Percentiles rank a stretch among this genome's conserved stretches.
Evolutionary conservation across 2,113 vertebrate species (phyloP).

Genomic region (Brachionichthys hirsutus): DNA sequence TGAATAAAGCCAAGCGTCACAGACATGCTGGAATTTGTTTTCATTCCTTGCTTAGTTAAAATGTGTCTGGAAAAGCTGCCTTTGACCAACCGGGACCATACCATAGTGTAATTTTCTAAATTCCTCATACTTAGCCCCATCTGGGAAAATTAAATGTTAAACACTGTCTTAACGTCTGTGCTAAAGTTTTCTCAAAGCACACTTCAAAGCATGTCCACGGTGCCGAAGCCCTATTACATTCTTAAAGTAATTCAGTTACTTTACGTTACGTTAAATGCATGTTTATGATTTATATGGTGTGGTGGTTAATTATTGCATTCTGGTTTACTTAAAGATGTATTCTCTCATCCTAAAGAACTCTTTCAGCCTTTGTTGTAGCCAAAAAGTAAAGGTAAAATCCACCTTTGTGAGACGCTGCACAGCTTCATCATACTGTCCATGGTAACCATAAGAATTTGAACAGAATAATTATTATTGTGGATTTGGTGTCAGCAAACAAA

Average conservation of each 20-base stretch:
- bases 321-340: background rate
- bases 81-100: constrained; percentile 4
- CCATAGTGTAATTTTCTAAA: constrained; percentile 1
- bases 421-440: background rate
- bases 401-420: constrained; percentile 6
- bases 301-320: background rate
- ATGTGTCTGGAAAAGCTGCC: background rate
- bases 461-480: constrained; percentile 16
- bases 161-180: no score
- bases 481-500: constrained; percentile 44
- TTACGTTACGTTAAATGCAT: background rate
- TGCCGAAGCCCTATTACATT: no score
- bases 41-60: constrained; percentile 17
- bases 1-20: background rate
- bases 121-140: constrained; percentile 8
- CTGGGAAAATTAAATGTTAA: constrained; percentile 5
- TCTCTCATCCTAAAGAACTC: no score
- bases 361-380: constrained; percentile 27
- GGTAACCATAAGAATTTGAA: background rate
- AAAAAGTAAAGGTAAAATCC: background rate
- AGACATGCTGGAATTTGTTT: constrained; percentile 3
- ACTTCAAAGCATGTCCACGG: background rate
- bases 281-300: constrained; percentile 10
- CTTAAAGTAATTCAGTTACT: no score
- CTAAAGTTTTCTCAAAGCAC: constrained; percentile 2